Conservation (phyloP, 2,888 invertebrate genomes). For the Drosophila peninsularis region DNA sequence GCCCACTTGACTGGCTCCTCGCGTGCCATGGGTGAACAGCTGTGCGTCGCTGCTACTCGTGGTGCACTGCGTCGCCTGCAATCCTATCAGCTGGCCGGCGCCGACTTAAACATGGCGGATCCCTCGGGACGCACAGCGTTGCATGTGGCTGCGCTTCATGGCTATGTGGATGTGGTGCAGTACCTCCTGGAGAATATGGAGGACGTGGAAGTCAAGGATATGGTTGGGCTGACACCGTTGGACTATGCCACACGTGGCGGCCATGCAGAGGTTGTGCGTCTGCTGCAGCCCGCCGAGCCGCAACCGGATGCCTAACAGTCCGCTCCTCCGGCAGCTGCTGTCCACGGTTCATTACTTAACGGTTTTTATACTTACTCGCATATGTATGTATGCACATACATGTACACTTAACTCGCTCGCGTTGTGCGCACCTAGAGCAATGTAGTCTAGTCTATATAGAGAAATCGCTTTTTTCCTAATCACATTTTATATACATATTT, state of each 20-base stretch:
- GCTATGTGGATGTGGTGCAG: conserved; percentile 85
- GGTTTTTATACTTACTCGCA: neutral
- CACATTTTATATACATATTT: conserved; percentile 1
- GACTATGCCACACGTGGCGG: conserved; percentile 85
- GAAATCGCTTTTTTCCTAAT: neutral
- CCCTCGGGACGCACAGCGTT: conserved; percentile 88
- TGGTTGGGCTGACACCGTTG: conserved; percentile 86
- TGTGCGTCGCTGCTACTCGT: conserved; percentile 88
- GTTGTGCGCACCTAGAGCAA: neutral
- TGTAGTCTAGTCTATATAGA: conserved; percentile 13
- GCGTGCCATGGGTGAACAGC: conserved; percentile 87
- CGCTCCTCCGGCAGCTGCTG: neutral
- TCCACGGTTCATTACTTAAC: conserved; percentile 14
- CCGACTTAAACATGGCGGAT: conserved; percentile 87
- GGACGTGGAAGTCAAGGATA: conserved; percentile 84
- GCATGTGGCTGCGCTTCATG: conserved; percentile 88
- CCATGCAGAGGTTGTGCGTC: conserved; percentile 30
- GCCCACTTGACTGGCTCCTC: conserved; percentile 89
- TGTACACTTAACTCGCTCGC: conserved; percentile 1
- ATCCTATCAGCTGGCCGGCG: conserved; percentile 89
- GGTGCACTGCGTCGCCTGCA: conserved; percentile 87
- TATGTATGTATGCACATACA: neutral
- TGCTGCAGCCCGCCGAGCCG: conserved; percentile 11
- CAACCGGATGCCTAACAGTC: conserved; percentile 4
- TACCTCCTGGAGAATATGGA: conserved; percentile 86